Evolutionary conservation across 64 coral and sea anemone species (phyloP), one percentile per base, ranked within the genome.

Genomic region (Dendronephthya gigantea): DNA sequence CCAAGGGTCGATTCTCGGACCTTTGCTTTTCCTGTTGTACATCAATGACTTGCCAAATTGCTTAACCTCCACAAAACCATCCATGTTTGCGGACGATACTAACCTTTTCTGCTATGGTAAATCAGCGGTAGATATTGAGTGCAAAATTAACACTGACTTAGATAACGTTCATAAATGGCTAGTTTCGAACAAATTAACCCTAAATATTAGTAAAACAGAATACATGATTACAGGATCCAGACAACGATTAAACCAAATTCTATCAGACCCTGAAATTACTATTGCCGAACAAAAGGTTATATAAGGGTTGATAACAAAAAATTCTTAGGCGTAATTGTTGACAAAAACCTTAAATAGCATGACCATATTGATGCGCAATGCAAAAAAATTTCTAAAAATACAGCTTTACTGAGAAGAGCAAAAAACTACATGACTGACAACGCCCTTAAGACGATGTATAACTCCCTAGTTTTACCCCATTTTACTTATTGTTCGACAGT

Each of bases 11-110:
- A 85, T 85, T 17, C 84, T 85, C 9, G 84, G 84, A 52, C 33
- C 41, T 45, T 45, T 45, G 11, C 41, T 45, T 45, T 45, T 45
- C 41, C 41, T 45, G 41, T 6, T 45, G 4, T 55, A 85, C 9
- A 62, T 58, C 51, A 65, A 65, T 85, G 84, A 59, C 22, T 51
- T 87, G 29, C 86, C 86, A 50, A 45, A 72, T 27, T 87, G 59
- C 76, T 81, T 87, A 40, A 79, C 30, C 16, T 40, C 36, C 49
- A 48, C 40, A 19, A 37, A 69, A 30, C 25, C 86, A 82, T 41
- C 69, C 32, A 88, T 88, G 86, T 88, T 88, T 79, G 86, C 72
- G 22, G 86, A 88, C 59, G 86, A 88, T 70, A 88, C 72, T 6
- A 86, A 88, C 37, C 48, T 88, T 28, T 82, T 31, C 37, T 39